Evolutionary conservation across 2,113 vertebrate species (phyloP).

Genomic region (Sclerurus mexicanus): DNA sequence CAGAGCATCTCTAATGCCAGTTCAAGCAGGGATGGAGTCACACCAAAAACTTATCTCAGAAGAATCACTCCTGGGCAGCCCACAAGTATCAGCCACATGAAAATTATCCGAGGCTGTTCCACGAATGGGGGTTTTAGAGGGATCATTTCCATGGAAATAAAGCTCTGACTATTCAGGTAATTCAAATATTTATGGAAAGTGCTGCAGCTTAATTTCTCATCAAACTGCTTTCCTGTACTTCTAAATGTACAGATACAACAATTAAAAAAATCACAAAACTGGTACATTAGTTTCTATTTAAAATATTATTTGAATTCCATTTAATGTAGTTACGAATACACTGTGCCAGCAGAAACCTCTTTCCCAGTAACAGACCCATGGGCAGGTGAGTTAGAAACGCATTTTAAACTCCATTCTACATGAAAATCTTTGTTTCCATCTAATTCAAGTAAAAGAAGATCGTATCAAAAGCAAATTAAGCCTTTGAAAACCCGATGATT

Average conservation of each 20-base stretch:
- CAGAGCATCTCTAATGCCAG: not conserved
- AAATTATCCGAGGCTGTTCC: not conserved
- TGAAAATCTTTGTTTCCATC: not conserved
- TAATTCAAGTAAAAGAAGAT: not conserved
- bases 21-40: not conserved
- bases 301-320: not conserved
- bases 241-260: not conserved
- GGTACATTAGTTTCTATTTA: not conserved
- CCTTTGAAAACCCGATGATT: not conserved
- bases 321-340: not conserved
- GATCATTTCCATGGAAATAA: not conserved
- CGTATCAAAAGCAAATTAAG: not conserved
- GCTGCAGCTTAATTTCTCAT: not conserved
- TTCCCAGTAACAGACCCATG: not conserved
- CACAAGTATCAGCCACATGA: not conserved
- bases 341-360: not conserved
- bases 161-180: not conserved
- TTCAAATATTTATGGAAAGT: not conserved
- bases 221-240: not conserved
- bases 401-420: not conserved
- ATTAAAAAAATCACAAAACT: not conserved
- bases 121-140: not conserved
- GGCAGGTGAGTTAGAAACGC: not conserved
- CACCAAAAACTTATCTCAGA: not conserved
- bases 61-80: not conserved